Percentiles rank a stretch among this genome's conserved stretches.
These are phyloP conservation scores for Echeneis naucrates DNA, from an alignment of 2,797 vertebrate genomes.

Conservation along the genomic window DNA sequence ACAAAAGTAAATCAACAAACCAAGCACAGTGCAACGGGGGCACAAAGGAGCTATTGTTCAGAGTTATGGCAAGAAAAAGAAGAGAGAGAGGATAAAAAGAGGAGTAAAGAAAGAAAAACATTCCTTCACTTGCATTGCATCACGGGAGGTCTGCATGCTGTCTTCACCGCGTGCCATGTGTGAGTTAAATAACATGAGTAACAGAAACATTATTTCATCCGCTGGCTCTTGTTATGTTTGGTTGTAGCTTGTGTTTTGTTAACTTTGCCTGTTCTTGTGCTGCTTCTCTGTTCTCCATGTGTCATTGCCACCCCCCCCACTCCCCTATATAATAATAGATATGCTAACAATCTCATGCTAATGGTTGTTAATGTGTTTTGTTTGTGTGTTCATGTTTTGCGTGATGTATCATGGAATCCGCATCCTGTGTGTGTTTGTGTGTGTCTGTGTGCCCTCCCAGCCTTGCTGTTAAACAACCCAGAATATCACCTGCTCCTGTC, in stretches of 20 bases:
- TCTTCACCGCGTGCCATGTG: constrained; percentile 66
- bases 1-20: constrained; percentile 63
- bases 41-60: constrained; percentile 77
- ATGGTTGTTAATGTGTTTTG: constrained; percentile 54
- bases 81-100: constrained; percentile 29
- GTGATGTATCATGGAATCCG: constrained; percentile 43
- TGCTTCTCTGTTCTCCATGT: constrained; percentile 47
- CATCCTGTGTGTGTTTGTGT: constrained; percentile 49
- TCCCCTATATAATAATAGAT: constrained; percentile 26
- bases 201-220: constrained; percentile 68
- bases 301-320: constrained; percentile 37
- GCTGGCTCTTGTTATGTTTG: constrained; percentile 48
- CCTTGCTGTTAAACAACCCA: constrained; percentile 95
- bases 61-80: constrained; percentile 38
- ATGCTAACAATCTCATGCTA: constrained; percentile 74
- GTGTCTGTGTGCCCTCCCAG: constrained; percentile 78
- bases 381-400: constrained; percentile 54
- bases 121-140: constrained; percentile 65
- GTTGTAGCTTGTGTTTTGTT: constrained; percentile 62
- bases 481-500: constrained; percentile 94
- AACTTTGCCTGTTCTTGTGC: constrained; percentile 75
- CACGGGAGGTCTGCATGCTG: constrained; percentile 70
- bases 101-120: constrained; percentile 56
- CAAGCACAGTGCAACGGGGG: constrained; percentile 46
- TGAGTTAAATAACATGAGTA: constrained; percentile 71